Evolutionary conservation across 2,113 vertebrate species (phyloP).

Genomic region (Penelope pileata): DNA sequence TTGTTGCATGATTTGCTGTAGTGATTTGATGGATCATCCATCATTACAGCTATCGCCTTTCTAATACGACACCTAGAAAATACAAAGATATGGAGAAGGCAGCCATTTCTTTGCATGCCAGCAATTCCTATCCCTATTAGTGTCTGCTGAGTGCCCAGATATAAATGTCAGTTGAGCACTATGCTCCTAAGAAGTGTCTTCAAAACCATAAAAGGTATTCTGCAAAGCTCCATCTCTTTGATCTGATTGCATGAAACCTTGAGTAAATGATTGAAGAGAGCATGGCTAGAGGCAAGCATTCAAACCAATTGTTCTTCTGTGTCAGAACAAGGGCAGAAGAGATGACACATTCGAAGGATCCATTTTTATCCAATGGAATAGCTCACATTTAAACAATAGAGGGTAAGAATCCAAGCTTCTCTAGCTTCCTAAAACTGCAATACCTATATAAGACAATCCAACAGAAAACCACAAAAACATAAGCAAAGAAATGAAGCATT

Average conservation of each 20-base stretch:
- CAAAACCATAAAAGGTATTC: constrained; percentile 12
- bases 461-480: neutral
- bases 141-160: neutral
- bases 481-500: neutral
- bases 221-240: constrained; percentile 29
- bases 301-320: constrained; percentile 29
- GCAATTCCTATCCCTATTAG: constrained; percentile 1
- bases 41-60: neutral
- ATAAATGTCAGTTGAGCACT: neutral
- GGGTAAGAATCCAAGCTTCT: neutral
- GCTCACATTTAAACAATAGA: neutral
- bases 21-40: neutral
- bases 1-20: neutral
- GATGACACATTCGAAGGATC: neutral
- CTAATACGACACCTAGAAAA: neutral
- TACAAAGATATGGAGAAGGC: neutral
- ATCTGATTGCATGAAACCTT: constrained; percentile 16
- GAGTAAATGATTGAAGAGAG: constrained; percentile 5
- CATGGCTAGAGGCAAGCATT: constrained; percentile 1
- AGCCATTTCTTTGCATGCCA: neutral
- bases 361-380: neutral
- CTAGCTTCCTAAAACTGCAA: neutral
- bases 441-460: neutral
- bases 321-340: constrained; percentile 27
- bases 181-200: constrained; percentile 20